Base-by-base conservation (phyloP, 2,888 invertebrate genomes). In the Lithophane leautieri region DNA sequence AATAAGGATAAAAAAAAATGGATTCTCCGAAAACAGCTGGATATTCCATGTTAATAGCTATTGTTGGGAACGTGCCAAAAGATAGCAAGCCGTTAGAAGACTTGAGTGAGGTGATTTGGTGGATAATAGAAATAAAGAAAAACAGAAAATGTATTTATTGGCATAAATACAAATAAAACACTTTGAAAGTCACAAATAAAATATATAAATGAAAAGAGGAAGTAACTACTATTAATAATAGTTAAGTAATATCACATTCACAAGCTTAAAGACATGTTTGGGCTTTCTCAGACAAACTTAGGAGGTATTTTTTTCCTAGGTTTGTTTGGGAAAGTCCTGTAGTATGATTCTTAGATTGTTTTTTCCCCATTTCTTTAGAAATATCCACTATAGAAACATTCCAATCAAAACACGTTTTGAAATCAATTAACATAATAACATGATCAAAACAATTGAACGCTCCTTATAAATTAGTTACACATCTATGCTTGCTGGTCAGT, bases 401-500 rank as follows among this genome's bases (percentile, higher is more conserved):
- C 1, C 19, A 40, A 47, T 69, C 4, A 11, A 50, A 52, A 42
- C 14, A 34, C 1, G 42, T 25, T 28, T 62, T 22, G 16, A 25
- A 50, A 34, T 34, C 16, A 62, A 66, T 63, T 61, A 60, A 40
- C n/a, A 78, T 42, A 70, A 66, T 56, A 52, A 25, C 28, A 16
- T 1, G 34, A 47, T 61, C 60, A 68, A 63, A 61, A 79, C 74
- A 71, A 69, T 42, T 62, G 65, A 58, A 71, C 52, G 28, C 7
- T 19, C 61, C 50, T 34, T 42, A 63, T 68, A 68, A 63, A 70
- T 76, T 75, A 72, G 70, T 58, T 63, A 54, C 58, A 61, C 52
- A 22, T 12, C 54, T 28, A 68, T 56, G 54, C 16, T 52, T 25
- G 11, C 63, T 80, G 66, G 52, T 50, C 28, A 72, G 69, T 69